These are phyloP conservation scores for Leptodactylus fuscus DNA, from an alignment of 2,113 vertebrate genomes.

Conservation along the genomic window DNA sequence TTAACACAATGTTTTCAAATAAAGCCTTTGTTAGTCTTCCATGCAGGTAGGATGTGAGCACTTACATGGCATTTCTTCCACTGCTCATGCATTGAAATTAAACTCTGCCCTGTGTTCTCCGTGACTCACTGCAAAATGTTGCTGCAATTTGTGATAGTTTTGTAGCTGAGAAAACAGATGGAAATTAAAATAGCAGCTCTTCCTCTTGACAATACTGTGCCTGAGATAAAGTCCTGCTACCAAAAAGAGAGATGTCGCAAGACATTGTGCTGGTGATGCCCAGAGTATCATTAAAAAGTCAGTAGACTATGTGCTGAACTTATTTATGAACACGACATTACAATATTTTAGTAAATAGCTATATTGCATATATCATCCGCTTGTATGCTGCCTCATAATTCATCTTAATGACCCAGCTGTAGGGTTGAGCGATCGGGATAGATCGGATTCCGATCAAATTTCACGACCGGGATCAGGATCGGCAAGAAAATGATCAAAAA, in stretches of 20 bases:
- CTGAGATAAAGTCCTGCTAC: neutral
- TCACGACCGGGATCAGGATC: no score
- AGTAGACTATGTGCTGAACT: neutral
- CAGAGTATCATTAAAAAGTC: neutral
- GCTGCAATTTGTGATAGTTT: conserved; percentile 63
- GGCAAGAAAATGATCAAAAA: no score
- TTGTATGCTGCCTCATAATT: no score
- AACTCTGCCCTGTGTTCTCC: conserved; percentile 50
- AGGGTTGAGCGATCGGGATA: no score
- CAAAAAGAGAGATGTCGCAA: neutral
- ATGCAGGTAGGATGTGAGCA: conserved; percentile 55
- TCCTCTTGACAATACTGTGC: conserved; percentile 32
- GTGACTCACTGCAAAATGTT: conserved; percentile 53
- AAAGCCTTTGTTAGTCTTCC: conserved; percentile 63
- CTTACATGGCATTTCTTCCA: neutral
- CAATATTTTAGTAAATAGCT: neutral
- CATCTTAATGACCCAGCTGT: no score
- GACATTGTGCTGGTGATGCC: neutral
- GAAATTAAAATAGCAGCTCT: conserved; percentile 36
- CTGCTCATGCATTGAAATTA: conserved; percentile 41
- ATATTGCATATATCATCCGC: neutral
- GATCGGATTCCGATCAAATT: no score
- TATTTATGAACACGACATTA: neutral
- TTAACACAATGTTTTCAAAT: conserved; percentile 71
- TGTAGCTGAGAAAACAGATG: conserved; percentile 48